A percentile compares a stretch with the other conserved stretches of the same genome.
Evolutionary conservation across 2,888 invertebrate species (phyloP).

Genomic region (Cephus pulcher): DNA sequence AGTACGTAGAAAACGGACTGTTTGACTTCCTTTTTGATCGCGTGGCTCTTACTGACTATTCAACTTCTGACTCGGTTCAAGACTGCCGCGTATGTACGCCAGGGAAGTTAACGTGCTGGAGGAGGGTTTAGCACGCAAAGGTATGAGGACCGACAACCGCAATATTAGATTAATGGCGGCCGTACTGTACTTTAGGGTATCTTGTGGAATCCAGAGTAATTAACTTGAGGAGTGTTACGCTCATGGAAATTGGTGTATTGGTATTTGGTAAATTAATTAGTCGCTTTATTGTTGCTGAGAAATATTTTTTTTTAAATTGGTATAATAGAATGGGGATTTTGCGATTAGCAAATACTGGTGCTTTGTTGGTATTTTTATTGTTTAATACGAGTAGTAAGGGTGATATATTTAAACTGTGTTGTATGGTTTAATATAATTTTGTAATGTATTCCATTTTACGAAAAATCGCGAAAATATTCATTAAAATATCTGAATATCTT

Average conservation of each 20-base stretch:
- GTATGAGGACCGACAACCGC: conserved; percentile 52
- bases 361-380: neutral
- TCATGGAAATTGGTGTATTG: neutral
- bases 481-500: neutral
- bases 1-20: conserved; percentile 27
- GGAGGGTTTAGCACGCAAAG: conserved; percentile 46
- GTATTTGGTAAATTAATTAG: neutral
- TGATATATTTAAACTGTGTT: neutral
- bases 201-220: conserved; percentile 31
- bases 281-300: no score
- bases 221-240: conserved; percentile 15
- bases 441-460: neutral
- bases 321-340: neutral
- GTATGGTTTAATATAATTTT: neutral
- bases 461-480: neutral
- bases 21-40: conserved; percentile 28
- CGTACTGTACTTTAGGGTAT: conserved; percentile 42
- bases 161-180: conserved; percentile 59
- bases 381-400: neutral
- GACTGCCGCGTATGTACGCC: neutral
- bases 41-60: conserved; percentile 8
- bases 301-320: neutral
- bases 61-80: neutral
- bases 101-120: conserved; percentile 4
- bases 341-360: neutral